These are phyloP conservation scores for Malacoctenus gilli DNA, from an alignment of 2,797 vertebrate genomes.

Conservation along the genomic window DNA sequence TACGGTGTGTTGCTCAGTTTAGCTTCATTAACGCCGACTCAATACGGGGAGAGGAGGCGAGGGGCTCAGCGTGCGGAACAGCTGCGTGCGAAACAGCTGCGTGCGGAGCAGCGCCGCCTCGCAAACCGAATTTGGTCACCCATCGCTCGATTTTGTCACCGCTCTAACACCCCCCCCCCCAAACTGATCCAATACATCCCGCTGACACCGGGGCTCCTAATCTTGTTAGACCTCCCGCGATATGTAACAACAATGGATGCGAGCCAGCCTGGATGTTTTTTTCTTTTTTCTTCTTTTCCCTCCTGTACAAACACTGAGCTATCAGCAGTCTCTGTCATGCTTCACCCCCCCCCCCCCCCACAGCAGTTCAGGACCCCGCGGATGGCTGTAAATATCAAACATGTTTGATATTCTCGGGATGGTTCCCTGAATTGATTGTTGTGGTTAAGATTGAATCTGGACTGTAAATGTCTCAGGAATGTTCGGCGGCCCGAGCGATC, in stretches of 20 bases:
- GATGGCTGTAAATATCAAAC: conserved; percentile 52
- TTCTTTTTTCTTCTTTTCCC: too few relatives aligned
- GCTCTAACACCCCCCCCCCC: neutral
- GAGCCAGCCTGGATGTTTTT: conserved; percentile 8
- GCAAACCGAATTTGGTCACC: neutral
- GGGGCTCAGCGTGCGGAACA: too few relatives aligned
- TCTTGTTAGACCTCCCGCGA: conserved; percentile 19
- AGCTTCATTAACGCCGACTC: too few relatives aligned
- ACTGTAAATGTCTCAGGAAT: conserved; percentile 58
- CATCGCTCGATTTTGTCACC: neutral
- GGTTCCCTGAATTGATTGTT: conserved; percentile 22
- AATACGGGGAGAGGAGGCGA: too few relatives aligned
- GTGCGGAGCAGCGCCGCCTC: neutral
- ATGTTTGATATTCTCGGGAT: conserved; percentile 45
- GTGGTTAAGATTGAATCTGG: conserved; percentile 49
- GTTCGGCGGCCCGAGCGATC: conserved; percentile 36
- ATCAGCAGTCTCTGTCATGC: conserved; percentile 26
- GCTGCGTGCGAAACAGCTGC: too few relatives aligned
- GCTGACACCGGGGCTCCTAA: conserved; percentile 22
- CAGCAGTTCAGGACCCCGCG: conserved; percentile 34
- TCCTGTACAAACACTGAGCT: neutral
- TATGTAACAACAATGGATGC: conserved; percentile 20
- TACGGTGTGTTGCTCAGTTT: too few relatives aligned
- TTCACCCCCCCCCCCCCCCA: conserved; percentile 12
- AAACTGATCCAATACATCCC: conserved; percentile 8